Evolutionary conservation across 2,888 invertebrate species (phyloP).

Genomic region (Oeneis ivallda): DNA sequence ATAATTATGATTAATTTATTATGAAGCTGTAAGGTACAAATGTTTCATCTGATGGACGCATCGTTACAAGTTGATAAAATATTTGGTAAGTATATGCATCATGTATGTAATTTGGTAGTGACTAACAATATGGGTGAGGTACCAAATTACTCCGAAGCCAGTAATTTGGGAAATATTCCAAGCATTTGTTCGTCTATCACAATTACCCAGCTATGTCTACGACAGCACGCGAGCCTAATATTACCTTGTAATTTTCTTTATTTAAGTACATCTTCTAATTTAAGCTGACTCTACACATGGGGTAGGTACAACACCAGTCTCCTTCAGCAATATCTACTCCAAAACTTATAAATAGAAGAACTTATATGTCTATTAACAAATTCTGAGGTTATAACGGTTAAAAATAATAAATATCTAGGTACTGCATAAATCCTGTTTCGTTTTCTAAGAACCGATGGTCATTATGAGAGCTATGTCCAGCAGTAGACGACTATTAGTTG

Average conservation of each 20-base stretch:
- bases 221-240: slow-evolving; percentile 43
- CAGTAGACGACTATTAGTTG: no score
- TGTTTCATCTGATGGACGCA: background rate
- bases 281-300: slow-evolving; percentile 21
- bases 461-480: no score
- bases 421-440: no score
- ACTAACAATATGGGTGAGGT: slow-evolving; percentile 29
- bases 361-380: no score
- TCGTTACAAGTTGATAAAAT: slow-evolving; percentile 15
- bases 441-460: no score
- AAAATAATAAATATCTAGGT: no score
- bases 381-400: no score
- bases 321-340: no score
- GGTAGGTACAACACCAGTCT: background rate
- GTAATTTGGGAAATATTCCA: slow-evolving; percentile 47
- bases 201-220: slow-evolving; percentile 40
- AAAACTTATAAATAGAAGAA: no score
- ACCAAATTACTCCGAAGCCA: slow-evolving; percentile 38
- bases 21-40: no score
- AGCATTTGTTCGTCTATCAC: slow-evolving; percentile 45
- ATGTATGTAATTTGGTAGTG: slow-evolving; percentile 25
- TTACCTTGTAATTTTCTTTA: slow-evolving; percentile 34
- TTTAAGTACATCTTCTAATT: slow-evolving; percentile 22
- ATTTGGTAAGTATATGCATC: slow-evolving; percentile 1
- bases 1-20: no score